A percentile compares a stretch with the other conserved stretches of the same genome.
These are phyloP conservation scores for Macrochelys suwanniensis DNA, from an alignment of 2,797 vertebrate species.

Conservation along the genomic window DNA sequence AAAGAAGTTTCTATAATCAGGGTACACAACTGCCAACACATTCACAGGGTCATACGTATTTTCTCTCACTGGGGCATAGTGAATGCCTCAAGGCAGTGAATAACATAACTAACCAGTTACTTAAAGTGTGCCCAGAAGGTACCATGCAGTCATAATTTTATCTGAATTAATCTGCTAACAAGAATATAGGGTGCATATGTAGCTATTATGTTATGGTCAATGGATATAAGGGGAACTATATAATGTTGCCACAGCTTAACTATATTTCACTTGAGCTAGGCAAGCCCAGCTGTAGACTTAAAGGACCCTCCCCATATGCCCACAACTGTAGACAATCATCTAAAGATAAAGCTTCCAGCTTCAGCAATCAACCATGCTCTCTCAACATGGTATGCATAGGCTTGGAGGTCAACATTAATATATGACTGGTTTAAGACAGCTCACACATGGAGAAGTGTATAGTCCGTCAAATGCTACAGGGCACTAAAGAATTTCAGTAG, in stretches of 20 bases:
- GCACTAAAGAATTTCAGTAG: background rate
- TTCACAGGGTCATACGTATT: slow-evolving; percentile 33
- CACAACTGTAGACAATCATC: background rate
- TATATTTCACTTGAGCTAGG: background rate
- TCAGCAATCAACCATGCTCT: background rate
- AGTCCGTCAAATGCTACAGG: background rate
- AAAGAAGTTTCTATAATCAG: slow-evolving; percentile 2
- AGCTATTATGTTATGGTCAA: background rate
- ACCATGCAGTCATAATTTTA: background rate
- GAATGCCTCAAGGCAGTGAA: slow-evolving; percentile 2
- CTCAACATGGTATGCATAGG: background rate
- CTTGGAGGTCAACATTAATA: background rate
- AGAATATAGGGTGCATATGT: background rate
- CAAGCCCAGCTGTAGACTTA: background rate
- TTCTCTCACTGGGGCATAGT: slow-evolving; percentile 15
- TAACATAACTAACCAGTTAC: background rate
- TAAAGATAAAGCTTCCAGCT: background rate
- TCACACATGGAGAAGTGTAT: rapidly evolving
- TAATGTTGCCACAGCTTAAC: background rate
- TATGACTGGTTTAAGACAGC: background rate
- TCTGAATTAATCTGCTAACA: slow-evolving; percentile 39
- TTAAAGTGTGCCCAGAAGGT: slow-evolving; percentile 21
- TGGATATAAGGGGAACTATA: background rate
- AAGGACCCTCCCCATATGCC: background rate
- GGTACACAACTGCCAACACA: slow-evolving; percentile 34